A percentile compares a stretch with the other conserved stretches of the same genome.
These are phyloP conservation scores for Luscinia luscinia DNA, from an alignment of 2,797 vertebrate genomes.

Conservation along the genomic window DNA sequence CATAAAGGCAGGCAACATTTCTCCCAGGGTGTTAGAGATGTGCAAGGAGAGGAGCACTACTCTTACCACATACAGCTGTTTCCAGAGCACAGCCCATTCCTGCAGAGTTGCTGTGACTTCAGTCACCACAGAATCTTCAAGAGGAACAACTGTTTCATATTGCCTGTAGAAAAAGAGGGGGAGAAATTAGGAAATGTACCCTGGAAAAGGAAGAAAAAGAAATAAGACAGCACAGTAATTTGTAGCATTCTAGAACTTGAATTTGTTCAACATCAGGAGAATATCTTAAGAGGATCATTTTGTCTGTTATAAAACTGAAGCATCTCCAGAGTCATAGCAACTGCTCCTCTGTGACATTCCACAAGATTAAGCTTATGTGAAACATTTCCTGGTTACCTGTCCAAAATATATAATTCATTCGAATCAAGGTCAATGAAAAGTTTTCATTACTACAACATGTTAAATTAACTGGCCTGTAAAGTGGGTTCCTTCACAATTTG, in stretches of 20 bases:
- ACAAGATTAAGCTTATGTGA: neutral
- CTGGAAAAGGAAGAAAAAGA: neutral
- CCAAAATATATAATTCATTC: neutral
- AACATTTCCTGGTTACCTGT: neutral
- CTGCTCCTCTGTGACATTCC: neutral
- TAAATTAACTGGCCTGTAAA: neutral
- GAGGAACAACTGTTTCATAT: conserved; percentile 90
- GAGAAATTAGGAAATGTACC: neutral
- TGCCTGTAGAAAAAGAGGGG: conserved; percentile 78
- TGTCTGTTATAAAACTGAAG: neutral
- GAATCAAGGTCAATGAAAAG: neutral
- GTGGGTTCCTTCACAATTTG: neutral
- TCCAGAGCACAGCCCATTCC: conserved; percentile 95
- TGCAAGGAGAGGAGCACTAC: neutral
- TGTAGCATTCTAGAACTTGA: neutral
- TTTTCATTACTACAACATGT: neutral
- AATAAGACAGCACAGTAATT: neutral
- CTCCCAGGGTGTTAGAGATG: neutral
- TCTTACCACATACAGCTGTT: conserved; percentile 95
- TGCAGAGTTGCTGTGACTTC: conserved; percentile 93
- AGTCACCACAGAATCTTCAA: conserved; percentile 91
- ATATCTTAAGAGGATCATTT: neutral
- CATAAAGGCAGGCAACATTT: neutral
- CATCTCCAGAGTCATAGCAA: neutral
- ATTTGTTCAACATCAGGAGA: neutral